phyloP scores from a whole-genome alignment of 2,888 invertebrate species.

The Drosophila barbarae region DNA sequence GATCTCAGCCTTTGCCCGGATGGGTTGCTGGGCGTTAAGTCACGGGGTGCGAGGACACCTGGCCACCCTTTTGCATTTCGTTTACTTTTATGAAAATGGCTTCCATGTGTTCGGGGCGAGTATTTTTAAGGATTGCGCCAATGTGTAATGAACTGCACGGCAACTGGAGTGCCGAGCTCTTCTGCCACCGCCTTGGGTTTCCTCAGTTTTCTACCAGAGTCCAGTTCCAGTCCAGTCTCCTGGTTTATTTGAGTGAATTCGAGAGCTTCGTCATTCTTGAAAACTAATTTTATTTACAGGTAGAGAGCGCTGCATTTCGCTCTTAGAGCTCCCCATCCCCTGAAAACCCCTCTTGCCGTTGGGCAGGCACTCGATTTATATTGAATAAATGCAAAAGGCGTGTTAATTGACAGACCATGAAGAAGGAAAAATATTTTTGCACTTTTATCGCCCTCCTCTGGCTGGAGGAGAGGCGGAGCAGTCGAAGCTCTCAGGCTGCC shows the following conservation, averaged over 20 bases:
- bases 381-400: slow-evolving; percentile 75
- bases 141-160: slow-evolving; percentile 64
- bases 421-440: slow-evolving; percentile 63
- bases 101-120: slow-evolving; percentile 36
- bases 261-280: slow-evolving; percentile 36
- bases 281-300: slow-evolving; percentile 68
- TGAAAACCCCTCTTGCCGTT: neutral
- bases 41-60: slow-evolving; percentile 1
- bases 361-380: slow-evolving; percentile 64
- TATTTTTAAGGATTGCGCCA: slow-evolving; percentile 57
- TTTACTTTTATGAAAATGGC: slow-evolving; percentile 69
- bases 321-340: neutral
- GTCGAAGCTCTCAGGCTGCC: slow-evolving; percentile 30
- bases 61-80: slow-evolving; percentile 51
- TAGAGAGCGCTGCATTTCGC: slow-evolving; percentile 32
- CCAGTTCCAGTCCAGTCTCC: slow-evolving; percentile 16
- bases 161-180: slow-evolving; percentile 14
- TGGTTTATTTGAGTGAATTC: slow-evolving; percentile 22
- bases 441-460: slow-evolving; percentile 46
- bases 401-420: slow-evolving; percentile 76
- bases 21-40: neutral
- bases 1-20: slow-evolving; percentile 45
- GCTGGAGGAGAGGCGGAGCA: neutral
- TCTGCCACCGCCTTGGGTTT: neutral
- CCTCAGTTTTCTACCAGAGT: slow-evolving; percentile 8